phyloP scores from a whole-genome alignment of 1,140 invertebrate species.

The Aphidius gifuensis region DNA sequence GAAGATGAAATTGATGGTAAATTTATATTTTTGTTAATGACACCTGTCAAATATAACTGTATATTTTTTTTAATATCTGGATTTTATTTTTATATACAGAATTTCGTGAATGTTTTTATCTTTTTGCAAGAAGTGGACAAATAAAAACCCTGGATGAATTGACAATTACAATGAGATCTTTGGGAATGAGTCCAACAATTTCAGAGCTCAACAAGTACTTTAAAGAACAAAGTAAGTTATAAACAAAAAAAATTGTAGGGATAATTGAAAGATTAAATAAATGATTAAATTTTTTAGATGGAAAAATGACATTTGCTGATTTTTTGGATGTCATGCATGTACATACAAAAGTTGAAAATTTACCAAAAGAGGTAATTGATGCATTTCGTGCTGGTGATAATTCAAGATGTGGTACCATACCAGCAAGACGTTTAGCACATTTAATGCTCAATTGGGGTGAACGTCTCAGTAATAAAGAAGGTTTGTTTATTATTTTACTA shows the following conservation, averaged over 20 bases:
- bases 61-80: constrained; percentile 21
- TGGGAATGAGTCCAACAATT: constrained; percentile 90
- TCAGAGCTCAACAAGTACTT: constrained; percentile 83
- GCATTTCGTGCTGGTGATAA: constrained; percentile 85
- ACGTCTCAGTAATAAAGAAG: constrained; percentile 83
- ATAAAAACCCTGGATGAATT: constrained; percentile 86
- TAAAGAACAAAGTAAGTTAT: constrained; percentile 69
- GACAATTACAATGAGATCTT: constrained; percentile 88
- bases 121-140: constrained; percentile 84
- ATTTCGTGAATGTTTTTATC: constrained; percentile 91
- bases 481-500: constrained; percentile 49
- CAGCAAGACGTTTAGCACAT: constrained; percentile 80
- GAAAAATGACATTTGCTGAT: constrained; percentile 92
- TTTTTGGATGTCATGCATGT: constrained; percentile 94
- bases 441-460: constrained; percentile 90
- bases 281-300: constrained; percentile 56
- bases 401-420: constrained; percentile 70
- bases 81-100: constrained; percentile 61
- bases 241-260: constrained; percentile 11
- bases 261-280: constrained; percentile 9
- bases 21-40: constrained; percentile 12
- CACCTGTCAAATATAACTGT: constrained; percentile 4
- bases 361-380: constrained; percentile 83
- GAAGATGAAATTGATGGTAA: constrained; percentile 82
- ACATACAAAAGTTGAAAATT: constrained; percentile 80